Percentiles rank a stretch among this genome's conserved stretches.
Conservation (phyloP, 2,113 vertebrate species). For the Ciconia boyciana region DNA sequence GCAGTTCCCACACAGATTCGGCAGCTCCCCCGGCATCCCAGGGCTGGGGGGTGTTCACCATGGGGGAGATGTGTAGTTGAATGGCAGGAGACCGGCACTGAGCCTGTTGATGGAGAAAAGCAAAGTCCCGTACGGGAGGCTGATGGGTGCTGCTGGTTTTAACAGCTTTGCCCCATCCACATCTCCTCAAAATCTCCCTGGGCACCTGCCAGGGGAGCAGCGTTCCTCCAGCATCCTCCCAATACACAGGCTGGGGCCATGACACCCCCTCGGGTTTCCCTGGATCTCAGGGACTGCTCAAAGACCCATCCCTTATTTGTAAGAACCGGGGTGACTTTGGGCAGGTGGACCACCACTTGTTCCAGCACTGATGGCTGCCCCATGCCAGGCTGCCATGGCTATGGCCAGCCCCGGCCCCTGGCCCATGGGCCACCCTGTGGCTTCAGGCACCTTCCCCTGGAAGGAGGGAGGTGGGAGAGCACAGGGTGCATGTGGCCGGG, state of each 20-base stretch:
- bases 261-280: not conserved
- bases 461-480: not conserved
- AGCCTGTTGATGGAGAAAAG: not conserved
- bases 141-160: not conserved
- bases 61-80: not conserved
- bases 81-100: not conserved
- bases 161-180: not conserved
- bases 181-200: not conserved
- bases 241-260: fast-evolving
- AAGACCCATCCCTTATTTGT: not conserved
- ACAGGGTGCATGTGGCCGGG: fast-evolving
- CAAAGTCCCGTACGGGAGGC: not conserved
- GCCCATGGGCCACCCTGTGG: not conserved
- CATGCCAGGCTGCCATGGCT: not conserved
- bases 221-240: not conserved
- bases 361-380: not conserved
- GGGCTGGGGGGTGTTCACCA: not conserved
- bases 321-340: not conserved
- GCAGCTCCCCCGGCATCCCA: fast-evolving
- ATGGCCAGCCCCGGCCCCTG: not conserved
- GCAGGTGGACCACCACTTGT: not conserved
- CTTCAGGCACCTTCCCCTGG: not conserved
- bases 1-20: not conserved
- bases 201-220: not conserved
- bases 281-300: not conserved